A percentile compares a stretch with the other conserved stretches of the same genome.
Conservation (phyloP, 2,797 vertebrate species). For the Myiotriccus ornatus region DNA sequence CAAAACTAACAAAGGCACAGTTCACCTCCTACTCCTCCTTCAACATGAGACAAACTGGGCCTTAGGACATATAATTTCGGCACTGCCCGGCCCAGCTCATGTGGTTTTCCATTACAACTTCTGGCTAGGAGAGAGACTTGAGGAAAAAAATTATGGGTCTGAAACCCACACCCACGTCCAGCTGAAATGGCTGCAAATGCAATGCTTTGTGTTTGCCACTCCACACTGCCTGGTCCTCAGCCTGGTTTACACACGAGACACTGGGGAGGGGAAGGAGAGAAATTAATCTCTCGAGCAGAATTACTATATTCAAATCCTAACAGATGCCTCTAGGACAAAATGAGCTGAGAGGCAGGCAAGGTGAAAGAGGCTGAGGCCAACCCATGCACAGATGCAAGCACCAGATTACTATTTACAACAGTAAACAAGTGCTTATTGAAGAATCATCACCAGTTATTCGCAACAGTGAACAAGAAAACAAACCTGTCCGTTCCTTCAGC, state of each 20-base stretch:
- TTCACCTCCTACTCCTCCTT: background rate
- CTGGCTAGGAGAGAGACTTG: background rate
- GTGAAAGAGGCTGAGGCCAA: slow-evolving; percentile 1
- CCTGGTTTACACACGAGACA: background rate
- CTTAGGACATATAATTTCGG: background rate
- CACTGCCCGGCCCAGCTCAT: background rate
- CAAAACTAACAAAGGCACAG: background rate
- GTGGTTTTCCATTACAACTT: slow-evolving; percentile 19
- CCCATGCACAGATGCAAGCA: background rate
- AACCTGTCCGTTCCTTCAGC: background rate
- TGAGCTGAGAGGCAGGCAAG: background rate
- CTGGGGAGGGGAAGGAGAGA: background rate
- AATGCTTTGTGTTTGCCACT: background rate
- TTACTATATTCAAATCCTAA: slow-evolving; percentile 23
- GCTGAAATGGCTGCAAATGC: background rate
- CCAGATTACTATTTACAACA: background rate
- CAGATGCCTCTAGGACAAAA: slow-evolving; percentile 35
- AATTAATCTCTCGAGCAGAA: slow-evolving; percentile 34
- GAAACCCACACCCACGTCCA: background rate
- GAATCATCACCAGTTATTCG: background rate
- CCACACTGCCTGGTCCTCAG: background rate
- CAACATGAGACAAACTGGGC: background rate
- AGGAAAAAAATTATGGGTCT: slow-evolving; percentile 5
- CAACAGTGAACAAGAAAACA: background rate
- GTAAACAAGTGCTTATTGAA: slow-evolving; percentile 13